Percentiles rank a stretch among this genome's conserved stretches.
Evolutionary conservation across 2,888 invertebrate species (phyloP).

Genomic region (Malthinus flaveolus): DNA sequence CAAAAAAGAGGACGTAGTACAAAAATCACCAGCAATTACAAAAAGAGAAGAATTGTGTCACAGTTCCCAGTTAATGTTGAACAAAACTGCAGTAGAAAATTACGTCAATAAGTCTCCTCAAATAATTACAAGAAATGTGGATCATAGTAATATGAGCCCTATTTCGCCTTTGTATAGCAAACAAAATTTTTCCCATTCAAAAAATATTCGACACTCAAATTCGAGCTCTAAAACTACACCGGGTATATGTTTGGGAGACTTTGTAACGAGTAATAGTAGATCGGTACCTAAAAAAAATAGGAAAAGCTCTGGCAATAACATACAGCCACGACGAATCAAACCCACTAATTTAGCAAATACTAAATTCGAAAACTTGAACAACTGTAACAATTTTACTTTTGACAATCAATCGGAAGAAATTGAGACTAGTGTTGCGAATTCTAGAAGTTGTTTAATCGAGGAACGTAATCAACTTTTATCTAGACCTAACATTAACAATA

Average conservation of each 20-base stretch:
- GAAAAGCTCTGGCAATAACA: slow-evolving; percentile 22
- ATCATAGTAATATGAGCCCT: slow-evolving; percentile 36
- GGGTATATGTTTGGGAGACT: slow-evolving; percentile 49
- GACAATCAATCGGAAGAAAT: slow-evolving; percentile 7
- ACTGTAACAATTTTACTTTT: slow-evolving; percentile 13
- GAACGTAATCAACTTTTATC: slow-evolving; percentile 38
- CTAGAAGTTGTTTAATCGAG: slow-evolving; percentile 35
- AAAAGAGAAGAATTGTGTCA: background rate
- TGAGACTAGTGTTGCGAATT: slow-evolving; percentile 26
- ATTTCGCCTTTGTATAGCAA: slow-evolving; percentile 44
- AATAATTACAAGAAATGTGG: slow-evolving; percentile 5
- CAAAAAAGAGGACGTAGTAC: background rate
- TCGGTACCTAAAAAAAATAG: slow-evolving; percentile 40
- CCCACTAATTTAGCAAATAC: slow-evolving; percentile 55
- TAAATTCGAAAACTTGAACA: slow-evolving; percentile 3
- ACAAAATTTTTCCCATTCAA: slow-evolving; percentile 34
- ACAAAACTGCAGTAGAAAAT: background rate
- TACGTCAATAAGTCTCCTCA: background rate
- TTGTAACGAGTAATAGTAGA: slow-evolving; percentile 39
- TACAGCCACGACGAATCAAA: slow-evolving; percentile 54
- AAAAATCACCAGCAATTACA: background rate
- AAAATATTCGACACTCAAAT: slow-evolving; percentile 20
- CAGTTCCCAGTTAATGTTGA: background rate
- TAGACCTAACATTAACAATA: background rate
- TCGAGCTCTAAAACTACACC: slow-evolving; percentile 31